Evolutionary conservation across 2,797 vertebrate species (phyloP).

Genomic region (Phrynocephalus guinanensis): DNA sequence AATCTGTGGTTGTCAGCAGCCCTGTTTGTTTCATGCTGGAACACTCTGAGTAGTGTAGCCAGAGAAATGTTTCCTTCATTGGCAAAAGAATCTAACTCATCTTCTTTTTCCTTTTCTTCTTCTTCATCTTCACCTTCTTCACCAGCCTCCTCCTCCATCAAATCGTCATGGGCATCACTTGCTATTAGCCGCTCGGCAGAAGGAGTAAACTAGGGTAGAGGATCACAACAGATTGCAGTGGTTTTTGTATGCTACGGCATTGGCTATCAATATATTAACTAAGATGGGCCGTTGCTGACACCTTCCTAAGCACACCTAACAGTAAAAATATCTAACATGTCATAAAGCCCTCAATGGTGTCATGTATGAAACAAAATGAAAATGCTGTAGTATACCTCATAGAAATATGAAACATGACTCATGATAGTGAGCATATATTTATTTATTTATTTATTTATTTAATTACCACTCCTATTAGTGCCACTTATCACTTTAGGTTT

Average conservation of each 20-base stretch:
- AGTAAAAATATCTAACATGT: background rate
- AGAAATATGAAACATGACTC: too few species aligned
- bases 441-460: too few species aligned
- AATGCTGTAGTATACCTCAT: too few species aligned
- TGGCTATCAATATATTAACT: background rate
- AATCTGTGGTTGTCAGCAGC: slow-evolving; percentile 67
- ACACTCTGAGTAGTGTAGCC: slow-evolving; percentile 80
- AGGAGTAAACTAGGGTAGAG: slow-evolving; percentile 55
- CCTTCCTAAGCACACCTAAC: background rate
- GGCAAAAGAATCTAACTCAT: slow-evolving; percentile 43
- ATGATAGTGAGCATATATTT: too few species aligned
- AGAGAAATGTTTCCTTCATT: slow-evolving; percentile 81
- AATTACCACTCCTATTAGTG: too few species aligned
- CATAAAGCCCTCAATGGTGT: too few species aligned
- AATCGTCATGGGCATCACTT: slow-evolving; percentile 46
- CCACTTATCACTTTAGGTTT: too few species aligned
- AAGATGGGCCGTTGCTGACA: background rate
- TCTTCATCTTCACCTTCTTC: slow-evolving; percentile 32
- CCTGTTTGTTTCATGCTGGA: slow-evolving; percentile 74
- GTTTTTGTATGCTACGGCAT: background rate
- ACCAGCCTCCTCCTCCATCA: slow-evolving; percentile 26
- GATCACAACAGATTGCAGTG: background rate
- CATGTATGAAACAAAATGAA: too few species aligned
- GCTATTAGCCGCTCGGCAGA: background rate
- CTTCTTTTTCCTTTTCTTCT: slow-evolving; percentile 58